Conservation (phyloP, 1,140 invertebrate genomes). For the Arion vulgaris region DNA sequence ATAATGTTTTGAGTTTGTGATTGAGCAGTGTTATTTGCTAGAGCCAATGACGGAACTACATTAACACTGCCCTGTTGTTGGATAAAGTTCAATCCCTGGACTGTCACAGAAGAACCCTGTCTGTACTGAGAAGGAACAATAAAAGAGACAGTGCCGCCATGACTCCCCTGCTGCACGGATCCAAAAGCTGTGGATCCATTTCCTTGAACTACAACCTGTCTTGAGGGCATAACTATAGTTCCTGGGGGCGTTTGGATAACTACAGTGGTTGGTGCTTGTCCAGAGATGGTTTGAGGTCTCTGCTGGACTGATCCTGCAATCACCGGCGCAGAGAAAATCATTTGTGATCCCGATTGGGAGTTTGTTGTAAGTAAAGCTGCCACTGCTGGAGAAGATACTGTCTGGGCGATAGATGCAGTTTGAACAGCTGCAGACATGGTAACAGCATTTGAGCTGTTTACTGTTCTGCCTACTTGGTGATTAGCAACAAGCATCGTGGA, state of each 20-base stretch:
- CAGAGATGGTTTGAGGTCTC: background rate
- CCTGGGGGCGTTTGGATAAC: conserved; percentile 37
- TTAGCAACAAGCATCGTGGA: conserved; percentile 24
- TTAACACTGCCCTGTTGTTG: conserved; percentile 23
- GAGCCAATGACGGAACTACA: conserved; percentile 21
- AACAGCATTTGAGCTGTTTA: conserved; percentile 4
- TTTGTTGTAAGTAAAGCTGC: conserved; percentile 28
- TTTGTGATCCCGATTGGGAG: conserved; percentile 22
- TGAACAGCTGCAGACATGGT: background rate
- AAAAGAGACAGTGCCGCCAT: conserved; percentile 34
- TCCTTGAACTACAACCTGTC: conserved; percentile 28
- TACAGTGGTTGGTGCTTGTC: conserved; percentile 28
- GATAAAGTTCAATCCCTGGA: conserved; percentile 29
- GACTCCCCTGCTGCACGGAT: conserved; percentile 12
- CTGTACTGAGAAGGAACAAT: conserved; percentile 38
- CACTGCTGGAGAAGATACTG: conserved; percentile 33
- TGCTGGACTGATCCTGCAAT: conserved; percentile 22
- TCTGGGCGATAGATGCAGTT: background rate
- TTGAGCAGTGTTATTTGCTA: conserved; percentile 12
- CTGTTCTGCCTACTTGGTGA: conserved; percentile 13
- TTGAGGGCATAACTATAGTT: conserved; percentile 32
- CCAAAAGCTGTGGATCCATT: conserved; percentile 28
- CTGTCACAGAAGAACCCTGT: conserved; percentile 15
- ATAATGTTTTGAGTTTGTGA: conserved; percentile 24
- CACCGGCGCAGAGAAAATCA: conserved; percentile 31